A percentile compares a stretch with the other conserved stretches of the same genome.
These are phyloP conservation scores for Drosophila pruinosa DNA, from an alignment of 1,140 invertebrate genomes.

Conservation along the genomic window DNA sequence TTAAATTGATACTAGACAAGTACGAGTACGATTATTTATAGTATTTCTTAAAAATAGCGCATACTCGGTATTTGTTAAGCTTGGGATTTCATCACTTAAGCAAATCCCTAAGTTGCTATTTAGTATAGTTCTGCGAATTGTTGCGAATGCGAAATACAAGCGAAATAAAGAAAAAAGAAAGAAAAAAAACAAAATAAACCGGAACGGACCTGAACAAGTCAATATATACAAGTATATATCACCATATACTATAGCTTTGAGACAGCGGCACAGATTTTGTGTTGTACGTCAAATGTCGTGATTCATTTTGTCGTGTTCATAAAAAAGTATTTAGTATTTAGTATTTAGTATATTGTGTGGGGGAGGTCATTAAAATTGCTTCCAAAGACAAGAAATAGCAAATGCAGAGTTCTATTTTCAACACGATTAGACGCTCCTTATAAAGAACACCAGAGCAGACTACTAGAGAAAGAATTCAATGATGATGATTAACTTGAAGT, in stretches of 20 bases:
- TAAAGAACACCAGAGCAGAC: too few relatives aligned
- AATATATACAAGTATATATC: not conserved
- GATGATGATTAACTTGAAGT: too few relatives aligned
- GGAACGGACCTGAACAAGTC: slow-evolving; percentile 14
- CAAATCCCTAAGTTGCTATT: not conserved
- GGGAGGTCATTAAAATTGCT: slow-evolving; percentile 4
- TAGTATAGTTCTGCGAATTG: slow-evolving; percentile 6
- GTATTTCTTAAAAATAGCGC: not conserved
- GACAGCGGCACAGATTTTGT: not conserved
- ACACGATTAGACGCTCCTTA: not conserved
- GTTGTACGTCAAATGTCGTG: slow-evolving; percentile 5
- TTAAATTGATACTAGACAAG: not conserved
- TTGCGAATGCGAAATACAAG: not conserved
- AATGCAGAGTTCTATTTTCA: not conserved
- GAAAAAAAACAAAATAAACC: too few relatives aligned
- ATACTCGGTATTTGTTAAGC: too few relatives aligned
- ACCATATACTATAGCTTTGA: not conserved
- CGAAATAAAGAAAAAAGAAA: too few relatives aligned
- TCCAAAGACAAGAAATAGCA: not conserved
- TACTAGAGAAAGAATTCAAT: too few relatives aligned
- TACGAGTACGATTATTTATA: too few relatives aligned
- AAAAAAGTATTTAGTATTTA: not conserved
- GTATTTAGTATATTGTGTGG: not conserved
- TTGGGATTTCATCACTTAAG: not conserved
- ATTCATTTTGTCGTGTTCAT: slow-evolving; percentile 25